Conservation (phyloP, 2,888 invertebrate genomes). For the Yponomeuta evonymella region DNA sequence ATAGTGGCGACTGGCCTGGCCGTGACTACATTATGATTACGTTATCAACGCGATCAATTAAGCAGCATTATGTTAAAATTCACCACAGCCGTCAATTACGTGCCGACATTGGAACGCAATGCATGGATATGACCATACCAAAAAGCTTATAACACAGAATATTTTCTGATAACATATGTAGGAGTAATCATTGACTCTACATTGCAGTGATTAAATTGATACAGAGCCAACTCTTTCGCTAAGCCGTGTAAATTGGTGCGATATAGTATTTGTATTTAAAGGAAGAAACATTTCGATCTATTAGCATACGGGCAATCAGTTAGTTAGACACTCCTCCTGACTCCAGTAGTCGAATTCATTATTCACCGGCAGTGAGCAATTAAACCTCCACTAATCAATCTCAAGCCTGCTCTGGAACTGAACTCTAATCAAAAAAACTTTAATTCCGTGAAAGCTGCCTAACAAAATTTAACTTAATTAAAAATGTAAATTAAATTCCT, state of each 20-base stretch:
- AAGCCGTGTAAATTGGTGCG: no score
- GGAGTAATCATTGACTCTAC: no score
- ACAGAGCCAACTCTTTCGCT: no score
- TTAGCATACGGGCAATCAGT: constrained; percentile 27
- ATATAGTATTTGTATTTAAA: not conserved
- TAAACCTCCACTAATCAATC: constrained; percentile 76
- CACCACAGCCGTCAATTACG: constrained; percentile 61
- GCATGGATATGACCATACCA: constrained; percentile 36
- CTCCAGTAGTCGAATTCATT: constrained; percentile 72
- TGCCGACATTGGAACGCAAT: constrained; percentile 31
- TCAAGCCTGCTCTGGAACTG: constrained; percentile 72
- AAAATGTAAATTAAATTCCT: constrained; percentile 77
- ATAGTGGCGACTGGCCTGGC: constrained; percentile 32
- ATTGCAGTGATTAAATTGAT: no score
- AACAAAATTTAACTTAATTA: constrained; percentile 77
- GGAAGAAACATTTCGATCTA: constrained; percentile 40
- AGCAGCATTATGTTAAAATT: constrained; percentile 64
- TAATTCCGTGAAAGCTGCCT: constrained; percentile 75
- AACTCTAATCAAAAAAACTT: constrained; percentile 77
- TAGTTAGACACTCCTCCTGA: constrained; percentile 35
- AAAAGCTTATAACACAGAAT: no score
- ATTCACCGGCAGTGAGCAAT: constrained; percentile 73
- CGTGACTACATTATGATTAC: constrained; percentile 51
- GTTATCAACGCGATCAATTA: constrained; percentile 67
- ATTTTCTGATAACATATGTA: no score